Conservation (phyloP, 2,113 vertebrate genomes). For the Megaptera novaeangliae region DNA sequence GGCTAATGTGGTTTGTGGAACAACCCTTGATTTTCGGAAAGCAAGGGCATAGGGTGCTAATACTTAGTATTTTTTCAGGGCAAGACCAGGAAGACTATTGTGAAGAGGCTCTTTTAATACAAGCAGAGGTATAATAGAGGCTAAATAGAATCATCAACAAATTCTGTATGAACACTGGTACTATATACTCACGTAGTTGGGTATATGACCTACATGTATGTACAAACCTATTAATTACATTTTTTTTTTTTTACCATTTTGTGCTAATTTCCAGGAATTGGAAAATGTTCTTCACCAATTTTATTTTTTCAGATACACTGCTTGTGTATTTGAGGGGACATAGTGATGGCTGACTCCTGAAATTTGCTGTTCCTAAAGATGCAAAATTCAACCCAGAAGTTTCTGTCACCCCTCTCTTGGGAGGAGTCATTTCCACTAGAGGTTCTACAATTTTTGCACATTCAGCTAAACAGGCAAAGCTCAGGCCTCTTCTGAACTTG, state of each 20-base stretch:
- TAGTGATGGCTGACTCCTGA: neutral
- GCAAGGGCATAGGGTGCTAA: neutral
- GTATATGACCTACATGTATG: neutral
- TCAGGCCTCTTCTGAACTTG: neutral
- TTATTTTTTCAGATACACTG: neutral
- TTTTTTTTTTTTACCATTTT: neutral
- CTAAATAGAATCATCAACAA: neutral
- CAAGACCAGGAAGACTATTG: neutral
- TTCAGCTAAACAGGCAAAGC: neutral
- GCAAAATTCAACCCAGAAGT: neutral
- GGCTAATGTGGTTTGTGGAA: neutral
- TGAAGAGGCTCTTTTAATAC: neutral
- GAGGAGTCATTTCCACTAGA: neutral
- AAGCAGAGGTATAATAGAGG: neutral
- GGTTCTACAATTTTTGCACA: neutral
- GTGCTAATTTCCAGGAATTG: neutral
- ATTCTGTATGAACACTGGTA: neutral
- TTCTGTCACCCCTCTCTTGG: neutral
- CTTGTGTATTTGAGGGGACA: neutral
- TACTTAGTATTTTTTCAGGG: neutral
- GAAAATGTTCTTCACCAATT: neutral
- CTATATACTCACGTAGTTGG: fast-evolving
- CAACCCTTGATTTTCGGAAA: constrained; percentile 30
- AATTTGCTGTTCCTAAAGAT: neutral
- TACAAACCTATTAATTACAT: neutral